Percentiles rank a stretch among this genome's conserved stretches.
Conservation (phyloP, 2,888 invertebrate species). For the Tenthredo distinguenda region DNA sequence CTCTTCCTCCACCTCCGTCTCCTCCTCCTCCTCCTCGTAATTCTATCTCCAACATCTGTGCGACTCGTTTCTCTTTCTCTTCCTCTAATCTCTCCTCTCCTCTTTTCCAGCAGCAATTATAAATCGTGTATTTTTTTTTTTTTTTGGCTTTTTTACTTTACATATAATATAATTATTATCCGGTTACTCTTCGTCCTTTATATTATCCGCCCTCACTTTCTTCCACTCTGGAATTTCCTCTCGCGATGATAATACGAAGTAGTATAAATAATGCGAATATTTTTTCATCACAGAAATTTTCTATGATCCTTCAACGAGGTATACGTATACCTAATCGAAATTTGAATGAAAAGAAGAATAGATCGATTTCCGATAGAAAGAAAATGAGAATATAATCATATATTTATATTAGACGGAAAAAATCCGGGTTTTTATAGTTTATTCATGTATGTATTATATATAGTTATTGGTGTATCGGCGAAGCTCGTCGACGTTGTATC, state of each 20-base stretch:
- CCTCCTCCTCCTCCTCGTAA: slow-evolving; percentile 63
- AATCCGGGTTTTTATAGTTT: background rate
- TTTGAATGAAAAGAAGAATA: background rate
- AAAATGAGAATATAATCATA: background rate
- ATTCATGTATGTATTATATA: background rate
- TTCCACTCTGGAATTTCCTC: background rate
- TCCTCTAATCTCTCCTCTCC: slow-evolving; percentile 13
- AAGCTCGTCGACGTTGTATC: background rate
- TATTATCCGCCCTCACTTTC: background rate
- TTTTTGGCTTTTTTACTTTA: background rate
- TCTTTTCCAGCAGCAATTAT: slow-evolving; percentile 17
- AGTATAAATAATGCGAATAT: background rate
- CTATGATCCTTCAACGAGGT: background rate
- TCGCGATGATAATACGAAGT: slow-evolving; percentile 1
- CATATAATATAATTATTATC: background rate
- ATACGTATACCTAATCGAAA: background rate
- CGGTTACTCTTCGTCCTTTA: background rate
- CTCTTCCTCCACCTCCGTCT: background rate
- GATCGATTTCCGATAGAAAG: background rate
- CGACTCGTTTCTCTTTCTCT: slow-evolving; percentile 34
- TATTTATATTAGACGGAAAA: background rate
- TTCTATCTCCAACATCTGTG: slow-evolving; percentile 67
- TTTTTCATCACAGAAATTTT: background rate
- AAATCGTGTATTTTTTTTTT: slow-evolving; percentile 4
- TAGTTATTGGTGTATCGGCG: background rate